These are phyloP conservation scores for Dolichoris vasculosae DNA, from an alignment of 1,140 invertebrate species.

Conservation along the genomic window DNA sequence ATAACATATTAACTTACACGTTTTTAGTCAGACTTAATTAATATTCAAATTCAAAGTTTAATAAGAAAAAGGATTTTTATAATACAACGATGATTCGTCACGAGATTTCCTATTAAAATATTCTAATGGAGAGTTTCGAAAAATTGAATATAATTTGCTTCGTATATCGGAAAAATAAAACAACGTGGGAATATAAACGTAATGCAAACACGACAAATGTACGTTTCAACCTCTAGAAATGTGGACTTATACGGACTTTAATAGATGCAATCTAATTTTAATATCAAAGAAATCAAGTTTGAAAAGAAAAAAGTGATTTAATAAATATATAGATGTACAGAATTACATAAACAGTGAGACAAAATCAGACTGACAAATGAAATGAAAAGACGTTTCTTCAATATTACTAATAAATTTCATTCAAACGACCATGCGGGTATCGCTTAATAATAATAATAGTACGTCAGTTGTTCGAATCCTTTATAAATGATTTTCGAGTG, in stretches of 20 bases:
- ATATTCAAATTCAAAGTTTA: too few species aligned
- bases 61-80: too few species aligned
- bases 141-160: conserved; percentile 1
- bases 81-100: not conserved
- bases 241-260: not conserved
- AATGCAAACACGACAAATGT: conserved; percentile 32
- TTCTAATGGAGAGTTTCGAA: not conserved
- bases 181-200: conserved; percentile 1
- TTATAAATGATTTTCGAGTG: conserved; percentile 31
- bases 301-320: conserved; percentile 11
- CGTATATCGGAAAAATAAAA: conserved; percentile 13
- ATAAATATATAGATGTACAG: conserved; percentile 19
- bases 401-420: conserved; percentile 31
- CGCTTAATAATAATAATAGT: conserved; percentile 40
- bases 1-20: too few species aligned
- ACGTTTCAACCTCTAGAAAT: conserved; percentile 4
- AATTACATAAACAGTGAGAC: conserved; percentile 37
- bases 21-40: too few species aligned
- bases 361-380: conserved; percentile 7
- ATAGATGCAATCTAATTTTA: conserved; percentile 39
- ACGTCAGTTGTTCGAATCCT: conserved; percentile 9
- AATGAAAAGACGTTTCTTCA: conserved; percentile 7
- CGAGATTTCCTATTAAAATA: not conserved
- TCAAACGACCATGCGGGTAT: conserved; percentile 53
- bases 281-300: not conserved